Evolutionary conservation across 2,113 vertebrate genomes (phyloP).

Genomic region (Laticauda laticaudata): DNA sequence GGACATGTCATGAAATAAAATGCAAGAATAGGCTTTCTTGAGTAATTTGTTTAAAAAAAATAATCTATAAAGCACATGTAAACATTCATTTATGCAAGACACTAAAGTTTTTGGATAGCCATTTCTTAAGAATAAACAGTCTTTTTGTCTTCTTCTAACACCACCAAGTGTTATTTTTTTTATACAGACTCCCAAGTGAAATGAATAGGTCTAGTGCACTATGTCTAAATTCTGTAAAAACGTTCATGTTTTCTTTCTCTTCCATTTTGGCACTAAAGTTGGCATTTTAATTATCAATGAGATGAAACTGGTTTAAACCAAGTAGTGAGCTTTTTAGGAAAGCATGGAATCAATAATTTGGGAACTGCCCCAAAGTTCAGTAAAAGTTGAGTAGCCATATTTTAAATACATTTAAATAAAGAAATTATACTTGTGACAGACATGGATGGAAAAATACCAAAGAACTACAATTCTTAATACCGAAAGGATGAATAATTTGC

Average conservation of each 20-base stretch:
- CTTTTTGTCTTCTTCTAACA: neutral
- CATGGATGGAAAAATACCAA: neutral
- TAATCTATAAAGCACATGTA: neutral
- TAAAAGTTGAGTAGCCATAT: neutral
- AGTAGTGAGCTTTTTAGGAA: neutral
- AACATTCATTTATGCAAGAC: constrained; percentile 22
- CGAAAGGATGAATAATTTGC: neutral
- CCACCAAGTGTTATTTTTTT: neutral
- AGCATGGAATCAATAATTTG: neutral
- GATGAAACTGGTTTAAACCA: neutral
- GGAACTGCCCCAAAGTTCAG: neutral
- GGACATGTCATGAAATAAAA: neutral
- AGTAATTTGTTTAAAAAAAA: neutral
- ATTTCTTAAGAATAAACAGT: neutral
- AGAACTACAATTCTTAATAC: neutral
- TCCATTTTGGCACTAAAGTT: constrained; percentile 15
- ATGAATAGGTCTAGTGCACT: neutral
- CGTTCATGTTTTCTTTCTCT: neutral
- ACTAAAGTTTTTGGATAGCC: neutral
- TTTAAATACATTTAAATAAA: neutral
- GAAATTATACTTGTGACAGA: neutral
- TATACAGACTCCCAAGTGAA: neutral
- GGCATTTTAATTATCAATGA: neutral
- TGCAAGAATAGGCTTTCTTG: neutral
- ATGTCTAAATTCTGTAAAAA: neutral